Conservation (phyloP, 2,113 vertebrate species). For the Neofelis nebulosa region DNA sequence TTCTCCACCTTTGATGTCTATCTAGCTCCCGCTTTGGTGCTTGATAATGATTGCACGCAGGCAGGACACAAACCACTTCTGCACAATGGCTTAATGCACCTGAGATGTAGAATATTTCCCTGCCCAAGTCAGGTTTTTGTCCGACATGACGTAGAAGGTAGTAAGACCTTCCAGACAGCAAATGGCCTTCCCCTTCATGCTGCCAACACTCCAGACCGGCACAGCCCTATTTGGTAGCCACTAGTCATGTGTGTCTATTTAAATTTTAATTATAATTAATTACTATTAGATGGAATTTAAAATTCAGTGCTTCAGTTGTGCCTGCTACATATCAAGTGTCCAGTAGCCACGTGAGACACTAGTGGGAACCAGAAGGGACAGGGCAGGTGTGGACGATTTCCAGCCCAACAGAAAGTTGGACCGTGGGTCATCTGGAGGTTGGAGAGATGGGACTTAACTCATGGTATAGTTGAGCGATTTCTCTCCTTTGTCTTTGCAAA, state of each 20-base stretch:
- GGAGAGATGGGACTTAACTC: neutral
- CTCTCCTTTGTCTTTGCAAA: neutral
- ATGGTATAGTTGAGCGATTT: neutral
- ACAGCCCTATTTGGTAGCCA: no score
- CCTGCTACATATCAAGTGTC: neutral
- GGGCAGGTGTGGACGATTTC: neutral
- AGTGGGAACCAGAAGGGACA: neutral
- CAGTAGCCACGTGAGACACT: neutral
- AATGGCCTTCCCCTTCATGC: fast-evolving
- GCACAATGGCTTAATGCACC: neutral
- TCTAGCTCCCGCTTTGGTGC: neutral
- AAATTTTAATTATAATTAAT: neutral
- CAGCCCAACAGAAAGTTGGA: neutral
- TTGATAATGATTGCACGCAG: neutral
- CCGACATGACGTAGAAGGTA: neutral
- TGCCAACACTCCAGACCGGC: neutral
- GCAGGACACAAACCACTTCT: neutral
- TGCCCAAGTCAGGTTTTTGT: neutral
- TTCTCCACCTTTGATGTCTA: neutral
- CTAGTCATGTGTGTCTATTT: neutral
- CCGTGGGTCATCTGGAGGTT: fast-evolving
- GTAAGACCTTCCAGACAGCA: neutral
- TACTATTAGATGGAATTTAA: neutral
- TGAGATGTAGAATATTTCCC: neutral
- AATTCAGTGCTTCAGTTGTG: neutral